Conservation (phyloP, 1,140 invertebrate genomes). For the Saccostrea glomerata region DNA sequence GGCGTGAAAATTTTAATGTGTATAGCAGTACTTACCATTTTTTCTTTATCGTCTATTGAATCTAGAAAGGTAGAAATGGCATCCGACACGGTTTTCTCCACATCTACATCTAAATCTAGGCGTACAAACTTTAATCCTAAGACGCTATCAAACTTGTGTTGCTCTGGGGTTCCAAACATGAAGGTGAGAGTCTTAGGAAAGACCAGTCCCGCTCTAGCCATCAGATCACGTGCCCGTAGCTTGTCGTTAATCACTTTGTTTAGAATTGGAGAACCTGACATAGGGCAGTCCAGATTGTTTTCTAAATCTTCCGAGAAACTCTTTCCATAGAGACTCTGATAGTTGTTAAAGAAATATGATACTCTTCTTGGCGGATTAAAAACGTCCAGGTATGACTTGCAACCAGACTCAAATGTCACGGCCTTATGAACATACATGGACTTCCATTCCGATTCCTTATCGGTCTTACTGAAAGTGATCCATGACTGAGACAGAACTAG, state of each 20-base stretch:
- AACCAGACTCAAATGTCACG: slow-evolving; percentile 56
- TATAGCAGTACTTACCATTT: no score
- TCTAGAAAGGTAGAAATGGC: no score
- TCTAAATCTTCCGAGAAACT: slow-evolving; percentile 47
- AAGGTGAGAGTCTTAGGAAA: slow-evolving; percentile 63
- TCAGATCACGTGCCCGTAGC: slow-evolving; percentile 58
- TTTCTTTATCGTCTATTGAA: no score
- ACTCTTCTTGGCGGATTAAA: slow-evolving; percentile 59
- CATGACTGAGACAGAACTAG: slow-evolving; percentile 59
- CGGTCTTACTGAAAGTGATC: slow-evolving; percentile 43
- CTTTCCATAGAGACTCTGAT: slow-evolving; percentile 49
- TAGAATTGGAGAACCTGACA: slow-evolving; percentile 62
- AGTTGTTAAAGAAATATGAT: slow-evolving; percentile 62
- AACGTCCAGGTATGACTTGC: slow-evolving; percentile 58
- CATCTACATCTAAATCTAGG: no score
- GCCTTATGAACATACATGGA: slow-evolving; percentile 60
- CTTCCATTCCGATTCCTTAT: slow-evolving; percentile 18
- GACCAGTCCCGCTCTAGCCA: slow-evolving; percentile 55
- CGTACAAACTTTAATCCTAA: no score
- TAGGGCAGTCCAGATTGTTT: slow-evolving; percentile 61
- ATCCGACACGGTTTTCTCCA: no score
- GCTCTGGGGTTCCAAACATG: slow-evolving; percentile 35
- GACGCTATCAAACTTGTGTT: background rate
- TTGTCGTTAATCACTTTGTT: slow-evolving; percentile 62
- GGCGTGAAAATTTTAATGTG: no score